Evolutionary conservation across 37 sponge, comb jelly and placozoan species (phyloP).

Genomic region (Chondrilla cf. caribensis): DNA sequence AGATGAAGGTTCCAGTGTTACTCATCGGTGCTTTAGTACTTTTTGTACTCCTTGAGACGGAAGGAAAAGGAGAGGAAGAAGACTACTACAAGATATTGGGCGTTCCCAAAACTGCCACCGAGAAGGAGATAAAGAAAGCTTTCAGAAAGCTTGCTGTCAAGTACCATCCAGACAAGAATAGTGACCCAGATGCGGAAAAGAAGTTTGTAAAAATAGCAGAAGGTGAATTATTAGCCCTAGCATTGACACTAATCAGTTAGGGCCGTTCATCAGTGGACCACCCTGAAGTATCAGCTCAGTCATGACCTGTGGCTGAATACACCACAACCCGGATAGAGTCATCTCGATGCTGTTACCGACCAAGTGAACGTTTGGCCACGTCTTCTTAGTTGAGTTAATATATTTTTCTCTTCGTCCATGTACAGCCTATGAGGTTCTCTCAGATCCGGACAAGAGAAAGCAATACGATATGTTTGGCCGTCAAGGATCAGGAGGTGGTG

Average conservation of each 20-base stretch:
- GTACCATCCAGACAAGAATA: constrained; percentile 75
- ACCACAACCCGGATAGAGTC: no score
- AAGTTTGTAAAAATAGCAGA: constrained; percentile 71
- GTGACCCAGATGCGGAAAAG: constrained; percentile 49
- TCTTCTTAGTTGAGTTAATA: neutral
- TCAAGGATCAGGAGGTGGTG: neutral
- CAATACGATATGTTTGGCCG: constrained; percentile 66
- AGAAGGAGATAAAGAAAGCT: constrained; percentile 64
- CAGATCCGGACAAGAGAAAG: constrained; percentile 54
- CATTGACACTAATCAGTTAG: neutral
- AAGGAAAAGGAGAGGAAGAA: constrained; percentile 23
- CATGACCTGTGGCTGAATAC: no score
- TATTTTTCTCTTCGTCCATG: neutral
- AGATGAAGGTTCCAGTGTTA: no score
- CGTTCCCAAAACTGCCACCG: constrained; percentile 52
- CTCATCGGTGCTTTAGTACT: no score
- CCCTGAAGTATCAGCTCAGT: no score
- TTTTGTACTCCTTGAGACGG: no score
- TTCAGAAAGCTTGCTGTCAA: constrained; percentile 67
- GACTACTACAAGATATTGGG: constrained; percentile 71
- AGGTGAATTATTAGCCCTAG: no score
- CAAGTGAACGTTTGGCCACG: no score
- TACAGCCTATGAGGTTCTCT: constrained; percentile 69
- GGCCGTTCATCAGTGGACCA: neutral
- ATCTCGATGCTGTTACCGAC: no score